phyloP scores from a whole-genome alignment of 1,140 invertebrate genomes.

The Listronotus oregonensis region DNA sequence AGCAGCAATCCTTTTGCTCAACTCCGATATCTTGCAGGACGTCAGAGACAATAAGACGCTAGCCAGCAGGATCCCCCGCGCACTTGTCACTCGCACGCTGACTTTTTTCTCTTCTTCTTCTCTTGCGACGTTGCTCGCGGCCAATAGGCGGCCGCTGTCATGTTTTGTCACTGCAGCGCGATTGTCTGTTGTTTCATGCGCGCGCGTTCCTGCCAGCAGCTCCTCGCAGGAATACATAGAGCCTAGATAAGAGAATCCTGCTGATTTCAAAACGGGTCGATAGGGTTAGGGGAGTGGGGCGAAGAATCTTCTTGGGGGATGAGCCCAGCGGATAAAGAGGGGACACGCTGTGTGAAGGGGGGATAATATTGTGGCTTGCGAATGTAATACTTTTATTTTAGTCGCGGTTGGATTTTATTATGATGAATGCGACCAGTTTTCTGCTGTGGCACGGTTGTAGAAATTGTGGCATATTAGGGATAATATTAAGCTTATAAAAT shows the following conservation, averaged over 20 bases:
- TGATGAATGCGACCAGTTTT: conserved; percentile 1
- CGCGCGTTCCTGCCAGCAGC: conserved; percentile 24
- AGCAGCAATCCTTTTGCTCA: not conserved
- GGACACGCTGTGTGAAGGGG: conserved; percentile 5
- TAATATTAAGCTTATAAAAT: not conserved
- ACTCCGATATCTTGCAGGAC: conserved; percentile 22
- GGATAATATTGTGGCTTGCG: conserved; percentile 25
- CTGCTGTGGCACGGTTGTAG: not conserved
- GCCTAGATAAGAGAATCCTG: conserved; percentile 45
- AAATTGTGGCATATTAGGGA: not conserved
- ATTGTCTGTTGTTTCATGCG: conserved; percentile 46
- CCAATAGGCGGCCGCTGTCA: conserved; percentile 52
- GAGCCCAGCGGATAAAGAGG: conserved; percentile 31
- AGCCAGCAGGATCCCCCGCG: conserved; percentile 28
- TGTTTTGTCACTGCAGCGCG: conserved; percentile 54
- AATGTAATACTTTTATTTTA: conserved; percentile 17
- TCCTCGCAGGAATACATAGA: conserved; percentile 34
- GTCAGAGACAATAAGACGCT: conserved; percentile 45
- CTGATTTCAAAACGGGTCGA: conserved; percentile 35
- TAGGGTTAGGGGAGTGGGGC: conserved; percentile 47
- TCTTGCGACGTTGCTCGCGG: conserved; percentile 43
- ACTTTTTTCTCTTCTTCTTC: conserved; percentile 38
- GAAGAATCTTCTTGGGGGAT: conserved; percentile 36
- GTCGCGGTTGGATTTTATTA: conserved; percentile 18
- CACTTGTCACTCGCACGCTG: conserved; percentile 32